phyloP scores from a whole-genome alignment of 2,113 vertebrate genomes.

The Lathamus discolor region DNA sequence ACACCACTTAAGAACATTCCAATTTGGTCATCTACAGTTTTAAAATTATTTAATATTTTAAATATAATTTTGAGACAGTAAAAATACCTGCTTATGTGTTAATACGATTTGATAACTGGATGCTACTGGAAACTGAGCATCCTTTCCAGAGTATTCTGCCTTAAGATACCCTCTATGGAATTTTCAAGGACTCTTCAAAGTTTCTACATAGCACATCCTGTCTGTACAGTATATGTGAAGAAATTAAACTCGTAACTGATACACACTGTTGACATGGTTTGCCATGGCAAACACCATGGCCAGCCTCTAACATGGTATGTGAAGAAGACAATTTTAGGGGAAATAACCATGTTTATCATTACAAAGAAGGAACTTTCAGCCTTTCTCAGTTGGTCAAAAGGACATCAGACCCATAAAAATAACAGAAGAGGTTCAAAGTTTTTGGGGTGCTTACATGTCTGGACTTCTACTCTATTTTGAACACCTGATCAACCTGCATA shows the following conservation, averaged over 20 bases:
- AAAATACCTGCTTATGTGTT: not conserved
- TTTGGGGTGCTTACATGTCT: not conserved
- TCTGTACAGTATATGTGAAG: not conserved
- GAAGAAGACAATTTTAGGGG: not conserved
- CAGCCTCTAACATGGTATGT: not conserved
- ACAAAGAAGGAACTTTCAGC: not conserved
- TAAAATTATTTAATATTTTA: not conserved
- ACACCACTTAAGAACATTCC: not conserved
- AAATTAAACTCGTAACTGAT: not conserved
- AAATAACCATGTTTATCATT: not conserved
- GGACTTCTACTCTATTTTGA: not conserved
- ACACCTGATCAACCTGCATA: not conserved
- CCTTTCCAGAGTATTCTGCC: not conserved
- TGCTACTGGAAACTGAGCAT: not conserved
- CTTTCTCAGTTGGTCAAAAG: not conserved
- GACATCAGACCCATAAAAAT: not conserved
- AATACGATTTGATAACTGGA: not conserved
- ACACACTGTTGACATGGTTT: not conserved
- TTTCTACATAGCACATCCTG: not conserved
- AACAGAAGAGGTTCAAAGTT: not conserved
- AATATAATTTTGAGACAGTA: not conserved
- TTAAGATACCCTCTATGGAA: not conserved
- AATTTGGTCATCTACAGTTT: not conserved
- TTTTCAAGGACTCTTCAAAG: not conserved
- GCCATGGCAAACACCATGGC: not conserved